Percentiles rank a stretch among this genome's conserved stretches.
Conservation (phyloP, 2,113 vertebrate genomes). For the Zootoca vivipara region DNA sequence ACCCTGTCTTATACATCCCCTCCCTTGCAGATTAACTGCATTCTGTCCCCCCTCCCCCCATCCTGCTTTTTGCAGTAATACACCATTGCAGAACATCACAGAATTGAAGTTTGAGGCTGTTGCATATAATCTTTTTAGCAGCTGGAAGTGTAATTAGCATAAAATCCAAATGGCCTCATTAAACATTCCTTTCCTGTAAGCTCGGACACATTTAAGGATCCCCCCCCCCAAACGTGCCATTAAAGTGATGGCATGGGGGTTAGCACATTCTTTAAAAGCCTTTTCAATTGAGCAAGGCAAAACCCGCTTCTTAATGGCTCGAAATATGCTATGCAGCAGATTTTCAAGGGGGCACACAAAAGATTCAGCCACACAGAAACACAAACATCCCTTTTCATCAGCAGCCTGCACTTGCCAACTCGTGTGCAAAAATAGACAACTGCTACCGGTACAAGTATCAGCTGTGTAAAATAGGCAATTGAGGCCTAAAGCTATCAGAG, state of each 20-base stretch:
- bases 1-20: conserved; percentile 34
- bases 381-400: conserved; percentile 23
- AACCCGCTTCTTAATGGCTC: conserved; percentile 22
- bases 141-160: conserved; percentile 68
- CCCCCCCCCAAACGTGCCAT: not conserved
- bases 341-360: conserved; percentile 41
- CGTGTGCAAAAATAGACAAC: conserved; percentile 51
- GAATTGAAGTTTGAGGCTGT: conserved; percentile 41
- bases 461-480: conserved; percentile 8
- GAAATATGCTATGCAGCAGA: not conserved
- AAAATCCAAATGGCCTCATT: conserved; percentile 51
- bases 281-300: conserved; percentile 35
- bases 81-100: conserved; percentile 42
- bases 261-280: not conserved
- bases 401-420: conserved; percentile 41
- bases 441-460: conserved; percentile 27
- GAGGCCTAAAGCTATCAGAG: not conserved
- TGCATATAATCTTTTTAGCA: conserved; percentile 61
- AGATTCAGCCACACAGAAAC: not conserved
- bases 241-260: not conserved
- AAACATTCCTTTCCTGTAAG: conserved; percentile 48
- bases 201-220: conserved; percentile 37
- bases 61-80: conserved; percentile 24
- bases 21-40: conserved; percentile 36
- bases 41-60: not conserved